Evolutionary conservation across 2,888 invertebrate genomes (phyloP).

Genomic region (Deroplatys truncata): DNA sequence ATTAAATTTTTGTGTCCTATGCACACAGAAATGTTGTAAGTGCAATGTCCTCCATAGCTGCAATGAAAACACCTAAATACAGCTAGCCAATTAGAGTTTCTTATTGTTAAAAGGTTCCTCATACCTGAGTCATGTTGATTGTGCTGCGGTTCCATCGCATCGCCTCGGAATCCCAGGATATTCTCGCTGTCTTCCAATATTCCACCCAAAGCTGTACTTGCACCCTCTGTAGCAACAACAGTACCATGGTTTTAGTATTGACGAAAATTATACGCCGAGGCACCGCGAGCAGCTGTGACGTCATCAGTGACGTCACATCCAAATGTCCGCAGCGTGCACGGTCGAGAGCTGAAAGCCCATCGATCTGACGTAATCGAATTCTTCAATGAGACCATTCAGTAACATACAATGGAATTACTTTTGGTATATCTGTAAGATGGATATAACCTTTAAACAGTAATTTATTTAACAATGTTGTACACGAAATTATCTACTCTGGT

Average conservation of each 20-base stretch:
- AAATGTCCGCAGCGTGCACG: constrained; percentile 7
- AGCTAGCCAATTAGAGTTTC: neutral
- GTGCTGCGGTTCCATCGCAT: neutral
- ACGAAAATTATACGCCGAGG: neutral
- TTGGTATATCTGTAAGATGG: neutral
- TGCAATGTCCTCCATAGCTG: too few species aligned
- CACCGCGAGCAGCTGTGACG: neutral
- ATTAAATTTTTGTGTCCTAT: too few species aligned
- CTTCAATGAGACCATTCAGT: neutral
- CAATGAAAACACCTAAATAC: too few species aligned
- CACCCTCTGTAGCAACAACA: neutral
- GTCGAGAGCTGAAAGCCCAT: neutral
- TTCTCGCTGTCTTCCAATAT: neutral
- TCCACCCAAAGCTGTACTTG: neutral
- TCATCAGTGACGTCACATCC: constrained; percentile 1
- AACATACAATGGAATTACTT: neutral
- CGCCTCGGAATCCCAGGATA: neutral
- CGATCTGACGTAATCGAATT: neutral
- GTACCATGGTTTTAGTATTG: neutral
- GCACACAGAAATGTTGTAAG: too few species aligned
- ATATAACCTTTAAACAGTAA: neutral
- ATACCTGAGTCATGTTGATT: neutral
- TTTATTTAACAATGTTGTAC: neutral
- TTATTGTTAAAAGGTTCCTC: neutral
- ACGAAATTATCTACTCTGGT: neutral